Evolutionary conservation across 2,113 vertebrate species (phyloP).

Genomic region (Eretmochelys imbricata): DNA sequence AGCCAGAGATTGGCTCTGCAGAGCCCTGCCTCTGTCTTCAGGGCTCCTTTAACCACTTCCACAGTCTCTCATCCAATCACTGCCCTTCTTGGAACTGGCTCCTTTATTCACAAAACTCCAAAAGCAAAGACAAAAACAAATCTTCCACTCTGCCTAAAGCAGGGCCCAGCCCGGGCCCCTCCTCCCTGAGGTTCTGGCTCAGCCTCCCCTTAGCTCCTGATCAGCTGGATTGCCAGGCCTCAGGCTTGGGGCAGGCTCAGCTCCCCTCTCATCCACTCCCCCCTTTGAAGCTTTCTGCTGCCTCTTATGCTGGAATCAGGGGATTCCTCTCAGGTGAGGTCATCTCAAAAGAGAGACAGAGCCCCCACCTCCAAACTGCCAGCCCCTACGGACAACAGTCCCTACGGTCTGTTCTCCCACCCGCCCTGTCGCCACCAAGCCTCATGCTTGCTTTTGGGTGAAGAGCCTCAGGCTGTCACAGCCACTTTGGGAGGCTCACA

Average conservation of each 20-base stretch:
- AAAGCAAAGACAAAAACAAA: not conserved
- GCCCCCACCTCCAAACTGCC: not conserved
- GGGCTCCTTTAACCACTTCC: not conserved
- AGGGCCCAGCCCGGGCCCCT: too few species aligned
- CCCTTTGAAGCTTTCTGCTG: not conserved
- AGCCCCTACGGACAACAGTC: not conserved
- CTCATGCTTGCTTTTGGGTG: too few species aligned
- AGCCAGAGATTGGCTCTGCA: not conserved
- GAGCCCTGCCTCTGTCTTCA: not conserved
- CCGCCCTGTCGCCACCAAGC: not conserved
- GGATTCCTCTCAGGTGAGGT: not conserved
- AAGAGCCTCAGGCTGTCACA: not conserved
- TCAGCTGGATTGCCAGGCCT: too few species aligned
- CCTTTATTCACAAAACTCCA: not conserved
- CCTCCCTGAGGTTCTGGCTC: not conserved
- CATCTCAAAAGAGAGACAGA: not conserved
- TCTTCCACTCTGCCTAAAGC: not conserved
- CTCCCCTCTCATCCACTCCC: not conserved
- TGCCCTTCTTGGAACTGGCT: too few species aligned
- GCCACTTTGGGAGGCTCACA: not conserved
- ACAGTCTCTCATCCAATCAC: not conserved
- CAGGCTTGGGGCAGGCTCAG: not conserved
- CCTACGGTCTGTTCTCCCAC: not conserved
- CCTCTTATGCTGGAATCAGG: not conserved
- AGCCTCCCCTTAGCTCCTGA: not conserved